Base-by-base conservation (phyloP, 2,888 invertebrate genomes). In the Zeuzera pyrina region DNA sequence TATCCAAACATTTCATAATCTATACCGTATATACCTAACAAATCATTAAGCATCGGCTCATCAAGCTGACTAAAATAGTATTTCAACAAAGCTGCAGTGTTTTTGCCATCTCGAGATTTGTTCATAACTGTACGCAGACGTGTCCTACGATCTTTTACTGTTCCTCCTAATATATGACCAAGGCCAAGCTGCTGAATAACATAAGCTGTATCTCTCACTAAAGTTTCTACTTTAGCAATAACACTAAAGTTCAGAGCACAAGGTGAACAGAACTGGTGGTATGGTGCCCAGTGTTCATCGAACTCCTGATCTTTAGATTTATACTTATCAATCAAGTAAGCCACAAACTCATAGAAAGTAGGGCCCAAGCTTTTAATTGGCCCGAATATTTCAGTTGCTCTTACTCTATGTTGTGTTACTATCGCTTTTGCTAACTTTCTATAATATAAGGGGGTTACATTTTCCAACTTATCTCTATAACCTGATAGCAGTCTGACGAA, bases 381-480 rank as follows among this genome's bases (percentile, higher is more conserved):
- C 31, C 73, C 73, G 33, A 71, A 56, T 8, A 57, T 43, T 43
- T 57, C 54, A 6, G 52, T 63, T 3, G 73, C 64, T 29, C 63
- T 59, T 35, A 69, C 69, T 51, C 88, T 81, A 51, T 89, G 87
- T 40, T 86, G 84, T 42, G 86, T 77, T 21, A 90, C 87, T 37
- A 91, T 91, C 34, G 87, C 68, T 40, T 83, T 84, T 23, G 90
- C 90, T 36, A 91, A 72, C 47, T 88, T 88, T 52, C 89, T 87
- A 52, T 91, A 91, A 55, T 86, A 89, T 4, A 87, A 89, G 41
- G 89, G 89, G 2, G 88, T 87, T 36, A 88, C 78, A 47, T 89
- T 88, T 61, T 91, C 90, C 39, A 94, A 77, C 72, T 91, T 91
- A 57, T 91, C 90, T 27, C 91, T 83, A 57, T 89, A 91, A 8